phyloP scores from a whole-genome alignment of 2,888 invertebrate species.

The Cantharis rufa region DNA sequence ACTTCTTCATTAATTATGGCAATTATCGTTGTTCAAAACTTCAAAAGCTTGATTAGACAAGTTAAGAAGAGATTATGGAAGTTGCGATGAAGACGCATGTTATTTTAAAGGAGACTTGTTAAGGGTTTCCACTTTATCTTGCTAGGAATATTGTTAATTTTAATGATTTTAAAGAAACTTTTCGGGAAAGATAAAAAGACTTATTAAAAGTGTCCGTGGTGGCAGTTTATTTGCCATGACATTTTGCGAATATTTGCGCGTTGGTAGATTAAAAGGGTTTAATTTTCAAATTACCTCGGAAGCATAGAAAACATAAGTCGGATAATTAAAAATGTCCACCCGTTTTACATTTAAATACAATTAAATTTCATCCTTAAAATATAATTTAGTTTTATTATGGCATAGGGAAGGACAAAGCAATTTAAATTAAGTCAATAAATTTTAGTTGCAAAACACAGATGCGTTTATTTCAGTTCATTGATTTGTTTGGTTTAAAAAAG shows the following conservation, averaged over 20 bases:
- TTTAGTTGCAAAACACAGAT: conserved; percentile 31
- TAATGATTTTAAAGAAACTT: conserved; percentile 15
- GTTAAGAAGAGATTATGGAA: conserved; percentile 33
- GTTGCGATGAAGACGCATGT: conserved; percentile 32
- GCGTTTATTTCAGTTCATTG: conserved; percentile 32
- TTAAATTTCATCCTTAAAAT: not conserved
- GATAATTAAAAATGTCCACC: not conserved
- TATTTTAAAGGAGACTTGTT: conserved; percentile 15
- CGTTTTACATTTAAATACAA: not conserved
- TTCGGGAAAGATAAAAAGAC: conserved; percentile 13
- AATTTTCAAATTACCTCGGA: not conserved
- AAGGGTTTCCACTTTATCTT: conserved; percentile 19
- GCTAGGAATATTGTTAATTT: conserved; percentile 11
- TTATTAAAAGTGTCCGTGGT: not conserved
- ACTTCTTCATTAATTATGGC: conserved; percentile 40
- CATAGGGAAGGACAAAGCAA: conserved; percentile 19
- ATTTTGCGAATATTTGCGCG: not conserved
- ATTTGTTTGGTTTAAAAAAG: conserved; percentile 30
- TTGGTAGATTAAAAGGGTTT: not conserved
- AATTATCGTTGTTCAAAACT: conserved; percentile 38
- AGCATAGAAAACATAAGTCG: not conserved
- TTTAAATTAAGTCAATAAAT: conserved; percentile 36
- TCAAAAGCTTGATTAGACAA: conserved; percentile 35
- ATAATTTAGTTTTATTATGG: not conserved
- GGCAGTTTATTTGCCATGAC: not conserved